Evolutionary conservation across 2,888 invertebrate species (phyloP).

Genomic region (Mechanitis mazaeus): DNA sequence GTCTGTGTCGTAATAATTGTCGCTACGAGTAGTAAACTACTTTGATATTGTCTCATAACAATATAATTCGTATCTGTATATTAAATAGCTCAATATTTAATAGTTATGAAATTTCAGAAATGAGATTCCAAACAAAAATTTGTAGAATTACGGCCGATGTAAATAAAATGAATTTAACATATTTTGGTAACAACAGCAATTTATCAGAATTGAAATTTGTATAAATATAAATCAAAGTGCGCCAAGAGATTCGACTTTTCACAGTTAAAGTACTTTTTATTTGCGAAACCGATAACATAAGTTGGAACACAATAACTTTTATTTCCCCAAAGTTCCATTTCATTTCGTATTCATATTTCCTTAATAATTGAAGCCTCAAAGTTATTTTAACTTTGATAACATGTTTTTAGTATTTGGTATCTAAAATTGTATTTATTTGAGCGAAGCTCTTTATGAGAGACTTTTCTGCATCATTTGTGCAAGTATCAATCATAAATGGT

Average conservation of each 20-base stretch:
- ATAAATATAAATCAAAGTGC: slow-evolving; percentile 14
- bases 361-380: slow-evolving; percentile 27
- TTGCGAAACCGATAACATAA: slow-evolving; percentile 31
- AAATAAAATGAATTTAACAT: no score
- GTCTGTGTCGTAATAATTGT: slow-evolving; percentile 8
- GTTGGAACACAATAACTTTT: slow-evolving; percentile 33
- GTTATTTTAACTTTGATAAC: slow-evolving; percentile 11
- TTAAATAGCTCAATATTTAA: no score
- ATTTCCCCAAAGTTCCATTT: slow-evolving; percentile 31
- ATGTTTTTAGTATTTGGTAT: not conserved
- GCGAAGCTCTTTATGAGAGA: no score
- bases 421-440: no score
- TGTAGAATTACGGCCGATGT: no score
- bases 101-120: no score
- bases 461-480: no score
- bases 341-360: slow-evolving; percentile 28
- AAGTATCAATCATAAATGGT: no score
- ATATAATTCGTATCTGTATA: no score
- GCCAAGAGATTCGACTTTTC: slow-evolving; percentile 16
- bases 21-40: slow-evolving; percentile 16
- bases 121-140: no score
- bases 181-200: slow-evolving; percentile 1
- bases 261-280: slow-evolving; percentile 19
- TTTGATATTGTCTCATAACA: slow-evolving; percentile 12
- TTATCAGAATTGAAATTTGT: slow-evolving; percentile 5